phyloP scores from a whole-genome alignment of 2,797 vertebrate genomes.

The Gadopsis marmoratus region DNA sequence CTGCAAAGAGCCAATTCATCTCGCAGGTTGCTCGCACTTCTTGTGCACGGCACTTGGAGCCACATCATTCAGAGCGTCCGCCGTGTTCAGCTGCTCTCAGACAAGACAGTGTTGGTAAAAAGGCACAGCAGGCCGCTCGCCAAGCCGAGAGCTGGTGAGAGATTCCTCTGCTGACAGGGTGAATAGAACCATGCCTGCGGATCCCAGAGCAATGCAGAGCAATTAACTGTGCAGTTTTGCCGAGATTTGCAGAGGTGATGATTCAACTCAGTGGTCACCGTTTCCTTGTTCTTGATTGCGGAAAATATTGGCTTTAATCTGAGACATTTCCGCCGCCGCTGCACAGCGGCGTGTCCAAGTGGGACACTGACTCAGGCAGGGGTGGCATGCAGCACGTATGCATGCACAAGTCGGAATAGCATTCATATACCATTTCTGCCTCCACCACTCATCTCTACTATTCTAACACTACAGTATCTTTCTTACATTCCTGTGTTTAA shows the following conservation, averaged over 20 bases:
- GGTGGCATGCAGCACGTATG: no score
- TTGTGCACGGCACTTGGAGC: slow-evolving; percentile 50
- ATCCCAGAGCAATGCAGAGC: neutral
- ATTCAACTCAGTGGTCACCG: neutral
- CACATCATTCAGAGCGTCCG: slow-evolving; percentile 67
- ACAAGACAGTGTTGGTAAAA: slow-evolving; percentile 37
- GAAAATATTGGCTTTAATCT: neutral
- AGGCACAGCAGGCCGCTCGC: slow-evolving; percentile 30
- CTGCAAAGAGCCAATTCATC: slow-evolving; percentile 66
- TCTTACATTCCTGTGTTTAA: no score
- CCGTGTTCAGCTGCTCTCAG: slow-evolving; percentile 58
- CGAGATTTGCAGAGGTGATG: neutral
- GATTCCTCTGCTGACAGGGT: slow-evolving; percentile 27
- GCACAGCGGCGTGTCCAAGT: no score
- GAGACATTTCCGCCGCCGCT: neutral
- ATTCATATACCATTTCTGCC: no score
- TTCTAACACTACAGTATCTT: no score
- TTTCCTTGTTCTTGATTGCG: neutral
- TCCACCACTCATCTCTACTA: no score
- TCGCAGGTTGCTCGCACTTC: slow-evolving; percentile 50
- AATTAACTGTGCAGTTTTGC: slow-evolving; percentile 15
- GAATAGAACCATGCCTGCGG: slow-evolving; percentile 4
- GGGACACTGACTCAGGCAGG: no score
- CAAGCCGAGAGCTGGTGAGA: slow-evolving; percentile 20
- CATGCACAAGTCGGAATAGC: no score